phyloP scores from a whole-genome alignment of 2,888 invertebrate genomes.

The Patella ulyssiponensis region DNA sequence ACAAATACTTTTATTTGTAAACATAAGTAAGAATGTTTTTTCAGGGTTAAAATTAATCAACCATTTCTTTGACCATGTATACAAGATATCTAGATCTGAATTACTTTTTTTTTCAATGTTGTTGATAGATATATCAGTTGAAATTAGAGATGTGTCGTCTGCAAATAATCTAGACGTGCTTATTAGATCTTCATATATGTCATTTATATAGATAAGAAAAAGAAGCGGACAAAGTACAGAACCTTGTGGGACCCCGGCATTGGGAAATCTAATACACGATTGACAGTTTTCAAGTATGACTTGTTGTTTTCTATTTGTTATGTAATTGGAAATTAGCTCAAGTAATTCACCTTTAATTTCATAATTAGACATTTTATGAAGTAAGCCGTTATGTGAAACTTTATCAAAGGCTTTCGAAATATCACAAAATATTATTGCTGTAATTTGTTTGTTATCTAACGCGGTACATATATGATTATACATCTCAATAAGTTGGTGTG shows the following conservation, averaged over 20 bases:
- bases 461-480: slow-evolving; percentile 30
- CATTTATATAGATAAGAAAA: slow-evolving; percentile 5
- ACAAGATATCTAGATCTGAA: neutral
- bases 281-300: neutral
- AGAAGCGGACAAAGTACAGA: neutral
- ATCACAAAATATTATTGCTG: slow-evolving; percentile 40
- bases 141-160: neutral
- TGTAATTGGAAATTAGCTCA: neutral
- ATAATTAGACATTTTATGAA: slow-evolving; percentile 20
- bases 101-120: neutral
- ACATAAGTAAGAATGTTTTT: neutral
- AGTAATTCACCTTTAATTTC: slow-evolving; percentile 13
- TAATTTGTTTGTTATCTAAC: slow-evolving; percentile 30
- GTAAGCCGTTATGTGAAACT: slow-evolving; percentile 8
- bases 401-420: slow-evolving; percentile 31
- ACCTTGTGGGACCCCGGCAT: neutral
- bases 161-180: neutral
- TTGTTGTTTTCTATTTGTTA: neutral
- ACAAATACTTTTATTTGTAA: neutral
- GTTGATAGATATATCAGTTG: neutral
- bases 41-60: neutral
- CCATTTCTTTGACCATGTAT: neutral
- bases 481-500: slow-evolving; percentile 40
- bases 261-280: neutral
- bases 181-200: neutral